phyloP scores from a whole-genome alignment of 2,888 invertebrate species.

The Drosophila anomalata region DNA sequence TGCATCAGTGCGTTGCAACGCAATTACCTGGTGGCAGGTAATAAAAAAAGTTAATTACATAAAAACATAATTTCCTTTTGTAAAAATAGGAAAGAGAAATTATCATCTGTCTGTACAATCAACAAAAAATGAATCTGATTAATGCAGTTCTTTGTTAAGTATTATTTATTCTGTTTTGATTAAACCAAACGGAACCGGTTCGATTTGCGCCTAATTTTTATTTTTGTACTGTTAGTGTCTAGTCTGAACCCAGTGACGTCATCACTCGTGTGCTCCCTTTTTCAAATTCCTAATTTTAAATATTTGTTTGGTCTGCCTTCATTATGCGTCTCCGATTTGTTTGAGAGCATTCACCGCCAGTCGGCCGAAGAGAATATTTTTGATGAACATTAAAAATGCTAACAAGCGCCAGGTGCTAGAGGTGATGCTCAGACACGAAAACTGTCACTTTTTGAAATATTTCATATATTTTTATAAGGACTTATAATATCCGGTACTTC shows the following conservation, averaged over 20 bases:
- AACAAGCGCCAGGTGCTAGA: background rate
- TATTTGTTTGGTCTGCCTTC: slow-evolving; percentile 42
- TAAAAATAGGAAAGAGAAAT: background rate
- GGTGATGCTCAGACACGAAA: slow-evolving; percentile 2
- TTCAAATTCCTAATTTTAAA: slow-evolving; percentile 23
- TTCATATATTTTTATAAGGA: background rate
- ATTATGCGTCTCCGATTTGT: slow-evolving; percentile 42
- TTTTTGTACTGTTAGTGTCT: slow-evolving; percentile 10
- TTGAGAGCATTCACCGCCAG: slow-evolving; percentile 37
- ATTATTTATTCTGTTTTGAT: slow-evolving; percentile 34
- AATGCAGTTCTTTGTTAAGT: slow-evolving; percentile 32
- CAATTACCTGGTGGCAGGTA: slow-evolving; percentile 15
- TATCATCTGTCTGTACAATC: slow-evolving; percentile 18
- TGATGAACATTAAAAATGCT: slow-evolving; percentile 4
- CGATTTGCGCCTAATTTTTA: slow-evolving; percentile 34
- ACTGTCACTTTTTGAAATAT: background rate
- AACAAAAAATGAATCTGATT: slow-evolving; percentile 27
- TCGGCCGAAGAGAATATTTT: slow-evolving; percentile 13
- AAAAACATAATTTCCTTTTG: background rate
- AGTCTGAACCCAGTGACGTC: slow-evolving; percentile 17
- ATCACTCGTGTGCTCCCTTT: slow-evolving; percentile 10
- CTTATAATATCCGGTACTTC: background rate
- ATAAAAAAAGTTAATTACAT: slow-evolving; percentile 1
- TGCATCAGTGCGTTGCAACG: slow-evolving; percentile 18
- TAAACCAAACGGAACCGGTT: slow-evolving; percentile 56